A percentile compares a stretch with the other conserved stretches of the same genome.
Conservation (phyloP, 2,888 invertebrate species). For the Xestia sexstrigata region DNA sequence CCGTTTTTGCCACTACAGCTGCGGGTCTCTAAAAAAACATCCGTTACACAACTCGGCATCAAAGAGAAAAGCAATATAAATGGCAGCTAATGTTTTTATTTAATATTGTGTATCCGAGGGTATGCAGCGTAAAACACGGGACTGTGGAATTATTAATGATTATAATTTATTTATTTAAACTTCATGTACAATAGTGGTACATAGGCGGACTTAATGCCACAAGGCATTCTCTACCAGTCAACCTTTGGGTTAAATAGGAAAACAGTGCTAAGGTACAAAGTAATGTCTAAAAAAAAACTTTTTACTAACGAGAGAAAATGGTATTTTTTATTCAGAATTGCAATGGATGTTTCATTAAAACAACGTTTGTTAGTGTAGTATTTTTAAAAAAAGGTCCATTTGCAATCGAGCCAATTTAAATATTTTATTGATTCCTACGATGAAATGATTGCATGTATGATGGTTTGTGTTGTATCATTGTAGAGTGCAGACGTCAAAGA, state of each 20-base stretch:
- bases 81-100: slow-evolving; percentile 39
- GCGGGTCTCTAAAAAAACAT: slow-evolving; percentile 30
- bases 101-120: slow-evolving; percentile 18
- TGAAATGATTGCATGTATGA: not conserved
- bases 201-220: too few relatives aligned
- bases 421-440: not conserved
- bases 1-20: slow-evolving; percentile 22
- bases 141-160: slow-evolving; percentile 27
- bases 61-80: slow-evolving; percentile 33
- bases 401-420: not conserved
- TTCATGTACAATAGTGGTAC: too few relatives aligned
- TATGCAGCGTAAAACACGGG: slow-evolving; percentile 15
- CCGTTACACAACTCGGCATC: slow-evolving; percentile 1
- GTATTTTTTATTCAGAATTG: slow-evolving; percentile 11
- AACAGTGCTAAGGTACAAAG: too few relatives aligned
- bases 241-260: too few relatives aligned
- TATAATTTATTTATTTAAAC: too few relatives aligned
- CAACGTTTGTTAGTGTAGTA: not conserved
- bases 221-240: too few relatives aligned
- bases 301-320: too few relatives aligned
- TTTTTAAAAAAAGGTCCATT: not conserved
- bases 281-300: too few relatives aligned
- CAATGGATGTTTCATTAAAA: slow-evolving; percentile 8
- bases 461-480: not conserved
- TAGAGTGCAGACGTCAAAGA: not conserved